Conservation (phyloP, 1,140 invertebrate species). For the Bombus difficillimus region DNA sequence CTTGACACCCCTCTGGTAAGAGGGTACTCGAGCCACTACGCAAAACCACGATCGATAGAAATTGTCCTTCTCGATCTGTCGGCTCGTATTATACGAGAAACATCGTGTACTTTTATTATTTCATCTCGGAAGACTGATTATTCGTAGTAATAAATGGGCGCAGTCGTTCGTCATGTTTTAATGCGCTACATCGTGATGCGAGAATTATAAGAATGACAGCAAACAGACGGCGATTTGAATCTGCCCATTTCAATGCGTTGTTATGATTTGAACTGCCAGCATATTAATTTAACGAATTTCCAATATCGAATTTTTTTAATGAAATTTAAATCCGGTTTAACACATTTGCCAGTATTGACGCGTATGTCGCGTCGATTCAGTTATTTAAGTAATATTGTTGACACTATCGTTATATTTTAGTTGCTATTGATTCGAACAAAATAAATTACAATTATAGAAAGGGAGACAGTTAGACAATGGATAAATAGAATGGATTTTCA, state of each 20-base stretch:
- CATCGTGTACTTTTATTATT: background rate
- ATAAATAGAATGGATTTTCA: background rate
- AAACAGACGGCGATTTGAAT: constrained; percentile 6
- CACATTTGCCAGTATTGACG: background rate
- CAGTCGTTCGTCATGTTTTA: constrained; percentile 8
- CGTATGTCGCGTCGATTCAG: background rate
- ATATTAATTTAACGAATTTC: background rate
- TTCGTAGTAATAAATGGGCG: background rate
- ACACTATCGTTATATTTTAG: background rate
- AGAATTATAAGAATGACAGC: background rate
- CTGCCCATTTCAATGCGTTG: too few relatives aligned
- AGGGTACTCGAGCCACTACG: constrained; percentile 34
- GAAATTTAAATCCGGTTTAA: background rate
- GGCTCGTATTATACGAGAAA: too few relatives aligned
- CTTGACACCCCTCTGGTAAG: constrained; percentile 21
- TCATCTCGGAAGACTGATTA: background rate
- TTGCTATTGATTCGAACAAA: background rate
- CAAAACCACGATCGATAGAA: constrained; percentile 21
- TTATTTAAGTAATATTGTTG: background rate
- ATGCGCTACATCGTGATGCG: background rate
- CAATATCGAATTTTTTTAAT: background rate
- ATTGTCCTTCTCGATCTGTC: constrained; percentile 16
- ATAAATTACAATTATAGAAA: background rate
- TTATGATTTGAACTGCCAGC: too few relatives aligned
- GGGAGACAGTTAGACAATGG: background rate